phyloP scores from a whole-genome alignment of 1,140 invertebrate species.

The Meloidogyne hapla region DNA sequence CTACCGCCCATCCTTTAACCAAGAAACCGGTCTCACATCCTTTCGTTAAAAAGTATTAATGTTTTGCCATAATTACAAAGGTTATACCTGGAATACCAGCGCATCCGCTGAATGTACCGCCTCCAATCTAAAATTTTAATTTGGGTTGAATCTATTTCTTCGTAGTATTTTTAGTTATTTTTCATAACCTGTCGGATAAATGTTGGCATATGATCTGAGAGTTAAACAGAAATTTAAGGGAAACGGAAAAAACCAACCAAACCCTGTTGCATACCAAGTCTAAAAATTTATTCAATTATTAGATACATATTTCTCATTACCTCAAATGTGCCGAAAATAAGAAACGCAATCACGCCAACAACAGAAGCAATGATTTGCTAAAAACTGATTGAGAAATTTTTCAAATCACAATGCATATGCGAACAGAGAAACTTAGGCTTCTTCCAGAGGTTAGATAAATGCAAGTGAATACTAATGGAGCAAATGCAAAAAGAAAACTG shows the following conservation, averaged over 20 bases:
- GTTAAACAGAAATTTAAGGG: background rate
- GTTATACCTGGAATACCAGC: conserved; percentile 57
- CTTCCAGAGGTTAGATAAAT: conserved; percentile 54
- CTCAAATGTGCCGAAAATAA: conserved; percentile 62
- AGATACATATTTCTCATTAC: background rate
- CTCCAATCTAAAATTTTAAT: conserved; percentile 39
- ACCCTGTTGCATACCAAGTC: conserved; percentile 63
- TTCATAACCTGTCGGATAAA: conserved; percentile 55
- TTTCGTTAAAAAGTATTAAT: background rate
- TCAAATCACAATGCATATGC: conserved; percentile 8
- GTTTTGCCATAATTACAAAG: background rate
- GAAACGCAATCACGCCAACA: conserved; percentile 56
- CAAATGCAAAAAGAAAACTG: conserved; percentile 54
- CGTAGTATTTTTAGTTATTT: background rate
- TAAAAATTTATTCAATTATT: background rate
- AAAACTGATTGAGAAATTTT: conserved; percentile 22
- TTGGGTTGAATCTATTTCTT: too few species aligned
- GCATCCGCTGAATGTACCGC: conserved; percentile 59
- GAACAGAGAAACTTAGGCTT: conserved; percentile 42
- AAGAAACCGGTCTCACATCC: conserved; percentile 25
- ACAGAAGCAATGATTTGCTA: conserved; percentile 56
- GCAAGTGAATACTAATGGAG: conserved; percentile 59
- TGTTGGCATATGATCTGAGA: conserved; percentile 57
- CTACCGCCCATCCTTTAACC: conserved; percentile 61
- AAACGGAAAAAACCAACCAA: conserved; percentile 1